phyloP scores from a whole-genome alignment of 2,797 vertebrate genomes.

The Remorina albescens region DNA sequence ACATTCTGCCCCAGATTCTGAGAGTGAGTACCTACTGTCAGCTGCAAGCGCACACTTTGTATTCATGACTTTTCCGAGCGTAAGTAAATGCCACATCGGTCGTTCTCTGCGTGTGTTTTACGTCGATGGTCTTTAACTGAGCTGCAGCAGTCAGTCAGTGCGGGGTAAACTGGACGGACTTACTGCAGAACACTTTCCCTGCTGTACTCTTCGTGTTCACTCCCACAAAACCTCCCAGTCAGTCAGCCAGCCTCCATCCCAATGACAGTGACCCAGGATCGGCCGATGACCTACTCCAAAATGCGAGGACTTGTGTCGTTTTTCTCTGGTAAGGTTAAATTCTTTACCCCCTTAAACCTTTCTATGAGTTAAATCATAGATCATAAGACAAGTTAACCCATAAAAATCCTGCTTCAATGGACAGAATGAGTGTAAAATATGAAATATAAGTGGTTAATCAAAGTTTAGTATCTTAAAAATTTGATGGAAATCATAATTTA shows the following conservation, averaged over 20 bases:
- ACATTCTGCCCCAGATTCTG: not conserved
- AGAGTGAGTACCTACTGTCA: not conserved
- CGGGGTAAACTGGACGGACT: not conserved
- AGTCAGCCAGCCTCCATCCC: not conserved
- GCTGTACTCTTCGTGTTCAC: not conserved
- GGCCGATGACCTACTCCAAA: conserved; percentile 78
- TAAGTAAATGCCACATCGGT: conserved; percentile 42
- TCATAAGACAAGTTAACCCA: not conserved
- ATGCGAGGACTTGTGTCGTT: conserved; percentile 82
- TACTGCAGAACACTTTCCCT: not conserved
- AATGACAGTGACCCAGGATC: conserved; percentile 70
- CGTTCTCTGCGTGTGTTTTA: not conserved
- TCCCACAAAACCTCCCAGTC: no score
- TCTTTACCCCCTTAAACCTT: not conserved
- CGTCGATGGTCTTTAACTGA: conserved; percentile 17
- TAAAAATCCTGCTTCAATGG: not conserved
- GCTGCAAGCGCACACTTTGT: not conserved
- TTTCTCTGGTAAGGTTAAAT: conserved; percentile 78
- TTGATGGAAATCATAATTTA: not conserved
- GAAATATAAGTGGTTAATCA: not conserved
- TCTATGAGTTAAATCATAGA: not conserved
- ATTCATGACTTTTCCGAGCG: conserved; percentile 27
- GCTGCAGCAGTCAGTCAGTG: conserved; percentile 1
- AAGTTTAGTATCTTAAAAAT: not conserved
- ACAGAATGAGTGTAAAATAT: not conserved